Evolutionary conservation across 2,113 vertebrate species (phyloP), one percentile per base, ranked within the genome.

Genomic region (Anthoscopus minutus): DNA sequence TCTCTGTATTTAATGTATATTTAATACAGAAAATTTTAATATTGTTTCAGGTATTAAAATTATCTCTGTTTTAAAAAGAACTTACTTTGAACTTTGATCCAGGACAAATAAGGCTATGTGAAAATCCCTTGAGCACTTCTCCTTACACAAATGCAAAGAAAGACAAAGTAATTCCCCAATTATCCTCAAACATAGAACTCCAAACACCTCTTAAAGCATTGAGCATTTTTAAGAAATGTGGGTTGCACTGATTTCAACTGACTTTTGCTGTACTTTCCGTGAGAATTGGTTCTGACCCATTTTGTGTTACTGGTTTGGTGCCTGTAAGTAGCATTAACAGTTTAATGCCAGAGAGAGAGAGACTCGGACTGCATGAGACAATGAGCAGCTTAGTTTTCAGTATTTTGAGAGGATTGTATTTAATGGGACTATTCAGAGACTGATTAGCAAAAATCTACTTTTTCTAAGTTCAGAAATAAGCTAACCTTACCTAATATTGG

Each of bases 271-370:
- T 53, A 33, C 21, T 60, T 86, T 51, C 38, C 6, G 0, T 17
- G 12, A 56, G 44, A 95, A 81, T 16, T 53, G 31, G 11, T 94
- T 94, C 74, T 91, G 88, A 94, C 60, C 64, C 71, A 83, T 94
- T 87, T 60, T 67, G 20, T 33, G 5, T 90, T 60, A 74, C 40
- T 71, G 21, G 44, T 93, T 83, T 88, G 42, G 35, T 80, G 76
- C 22, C 50, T 60, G 25, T 92, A 96, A 96, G 90, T 62, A 88
- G 96, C 88, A 93, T 92, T 96, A 95, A 80, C 28, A 94, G 62
- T 94, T 93, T 86, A 96, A 96, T 73, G 79, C 74, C 65, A 87
- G 33, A 64, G 40, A 81, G 61, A 65, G 51, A 56, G 88, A 79
- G 58, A 70, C 37, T 70, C 19, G 2, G 62, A 56, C 58, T 40